phyloP scores from a whole-genome alignment of 2,888 invertebrate genomes.

The Drosophila merina region DNA sequence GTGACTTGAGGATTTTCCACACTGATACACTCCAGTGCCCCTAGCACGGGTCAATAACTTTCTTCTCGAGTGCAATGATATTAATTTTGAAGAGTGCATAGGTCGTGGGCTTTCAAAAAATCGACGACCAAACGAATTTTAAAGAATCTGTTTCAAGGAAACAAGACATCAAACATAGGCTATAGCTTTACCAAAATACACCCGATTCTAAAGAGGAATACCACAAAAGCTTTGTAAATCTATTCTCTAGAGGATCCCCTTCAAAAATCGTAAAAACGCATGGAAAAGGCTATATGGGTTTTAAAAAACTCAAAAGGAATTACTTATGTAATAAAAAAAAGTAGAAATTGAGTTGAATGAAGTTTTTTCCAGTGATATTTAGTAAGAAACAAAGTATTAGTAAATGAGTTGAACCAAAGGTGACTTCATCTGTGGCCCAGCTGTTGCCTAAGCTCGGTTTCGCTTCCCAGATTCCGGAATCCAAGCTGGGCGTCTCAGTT shows the following conservation, averaged over 20 bases:
- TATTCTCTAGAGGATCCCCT: too few relatives aligned
- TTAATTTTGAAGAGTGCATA: constrained; percentile 31
- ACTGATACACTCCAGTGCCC: constrained; percentile 71
- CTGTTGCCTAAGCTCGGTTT: constrained; percentile 30
- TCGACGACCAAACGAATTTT: too few relatives aligned
- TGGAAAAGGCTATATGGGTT: too few relatives aligned
- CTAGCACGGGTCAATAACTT: constrained; percentile 71
- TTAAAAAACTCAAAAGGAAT: too few relatives aligned
- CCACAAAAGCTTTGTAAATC: too few relatives aligned
- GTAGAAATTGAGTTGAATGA: too few relatives aligned
- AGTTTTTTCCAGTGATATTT: neutral
- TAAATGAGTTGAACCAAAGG: neutral
- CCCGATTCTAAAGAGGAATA: too few relatives aligned
- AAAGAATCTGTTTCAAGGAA: too few relatives aligned
- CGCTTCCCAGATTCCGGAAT: constrained; percentile 5
- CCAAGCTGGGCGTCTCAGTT: constrained; percentile 22
- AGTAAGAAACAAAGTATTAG: neutral
- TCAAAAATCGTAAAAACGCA: too few relatives aligned
- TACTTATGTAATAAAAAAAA: too few relatives aligned
- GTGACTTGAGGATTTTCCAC: constrained; percentile 74
- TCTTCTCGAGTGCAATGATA: constrained; percentile 44
- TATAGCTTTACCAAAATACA: neutral
- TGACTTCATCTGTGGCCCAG: constrained; percentile 13
- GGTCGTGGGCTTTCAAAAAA: constrained; percentile 19
- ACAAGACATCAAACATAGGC: neutral